Evolutionary conservation across 2,888 invertebrate species (phyloP).

Genomic region (Ichneumon xanthorius): DNA sequence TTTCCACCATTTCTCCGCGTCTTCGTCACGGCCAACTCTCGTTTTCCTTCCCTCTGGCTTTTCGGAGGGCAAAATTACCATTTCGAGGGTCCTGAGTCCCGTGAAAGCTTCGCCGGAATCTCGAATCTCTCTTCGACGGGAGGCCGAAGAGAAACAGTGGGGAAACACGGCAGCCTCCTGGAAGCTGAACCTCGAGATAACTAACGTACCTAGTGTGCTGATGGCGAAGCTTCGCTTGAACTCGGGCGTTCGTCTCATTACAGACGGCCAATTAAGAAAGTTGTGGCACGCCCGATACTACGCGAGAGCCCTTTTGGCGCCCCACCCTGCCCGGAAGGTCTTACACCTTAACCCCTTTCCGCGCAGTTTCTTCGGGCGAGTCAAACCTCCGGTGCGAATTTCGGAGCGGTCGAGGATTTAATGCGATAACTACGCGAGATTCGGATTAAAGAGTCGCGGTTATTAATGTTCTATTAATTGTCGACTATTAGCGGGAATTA

Average conservation of each 20-base stretch:
- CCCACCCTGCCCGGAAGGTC: constrained; percentile 5
- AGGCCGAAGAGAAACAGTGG: constrained; percentile 20
- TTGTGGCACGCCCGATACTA: constrained; percentile 61
- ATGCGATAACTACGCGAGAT: constrained; percentile 60
- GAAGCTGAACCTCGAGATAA: constrained; percentile 44
- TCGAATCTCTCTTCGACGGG: constrained; percentile 52
- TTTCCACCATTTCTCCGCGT: constrained; percentile 45
- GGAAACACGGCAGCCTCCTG: constrained; percentile 26
- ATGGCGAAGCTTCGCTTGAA: constrained; percentile 49
- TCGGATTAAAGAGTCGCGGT: constrained; percentile 49
- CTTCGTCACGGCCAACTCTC: constrained; percentile 22
- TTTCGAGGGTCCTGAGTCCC: constrained; percentile 61
- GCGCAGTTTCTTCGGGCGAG: constrained; percentile 42
- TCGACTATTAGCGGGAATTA: constrained; percentile 43
- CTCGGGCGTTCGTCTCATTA: constrained; percentile 68
- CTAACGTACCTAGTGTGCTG: constrained; percentile 41
- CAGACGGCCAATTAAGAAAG: constrained; percentile 70
- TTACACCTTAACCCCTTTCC: constrained; percentile 53
- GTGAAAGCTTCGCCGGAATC: constrained; percentile 55
- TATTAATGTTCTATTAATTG: constrained; percentile 58
- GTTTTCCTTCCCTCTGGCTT: constrained; percentile 43
- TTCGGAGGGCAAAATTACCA: constrained; percentile 61
- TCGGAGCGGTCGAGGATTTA: constrained; percentile 54
- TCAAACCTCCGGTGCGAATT: constrained; percentile 50
- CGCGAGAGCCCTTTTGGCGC: constrained; percentile 26